Conservation (phyloP, 2,797 vertebrate genomes). For the Halcyon smyrnensis region DNA sequence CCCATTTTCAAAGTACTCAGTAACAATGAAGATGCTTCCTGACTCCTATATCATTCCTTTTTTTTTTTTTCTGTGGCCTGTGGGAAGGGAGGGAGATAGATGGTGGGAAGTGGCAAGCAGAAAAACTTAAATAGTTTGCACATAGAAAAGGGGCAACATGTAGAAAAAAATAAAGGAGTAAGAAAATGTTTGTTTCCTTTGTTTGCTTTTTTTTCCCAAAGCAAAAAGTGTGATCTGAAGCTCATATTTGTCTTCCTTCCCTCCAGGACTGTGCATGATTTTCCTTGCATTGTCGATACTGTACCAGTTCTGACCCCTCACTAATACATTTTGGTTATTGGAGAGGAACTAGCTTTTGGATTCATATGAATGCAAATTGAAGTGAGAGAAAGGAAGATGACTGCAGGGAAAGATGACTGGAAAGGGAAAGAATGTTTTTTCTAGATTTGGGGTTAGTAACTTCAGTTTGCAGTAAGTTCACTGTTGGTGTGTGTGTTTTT, state of each 20-base stretch:
- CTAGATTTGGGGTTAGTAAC: not conserved
- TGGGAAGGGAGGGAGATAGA: no score
- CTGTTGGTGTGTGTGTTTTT: rapidly evolving
- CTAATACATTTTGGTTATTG: not conserved
- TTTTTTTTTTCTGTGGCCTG: not conserved
- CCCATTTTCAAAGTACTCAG: not conserved
- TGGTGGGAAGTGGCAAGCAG: not conserved
- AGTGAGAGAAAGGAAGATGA: not conserved
- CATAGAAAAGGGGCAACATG: not conserved
- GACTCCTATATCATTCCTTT: not conserved
- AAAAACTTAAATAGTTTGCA: not conserved
- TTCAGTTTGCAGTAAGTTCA: not conserved
- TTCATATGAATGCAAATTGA: not conserved
- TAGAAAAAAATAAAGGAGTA: not conserved
- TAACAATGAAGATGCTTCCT: not conserved
- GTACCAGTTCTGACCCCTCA: not conserved
- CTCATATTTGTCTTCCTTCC: not conserved
- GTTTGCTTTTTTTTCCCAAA: not conserved
- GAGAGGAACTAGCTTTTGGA: not conserved
- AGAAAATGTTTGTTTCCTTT: not conserved
- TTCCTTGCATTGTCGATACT: not conserved
- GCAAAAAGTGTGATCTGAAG: not conserved
- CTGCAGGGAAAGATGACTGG: not conserved
- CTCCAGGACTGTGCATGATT: not conserved
- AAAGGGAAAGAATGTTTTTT: not conserved